A percentile compares a stretch with the other conserved stretches of the same genome.
Conservation (phyloP, 2,797 vertebrate genomes). For the Lindbergichthys nudifrons region DNA sequence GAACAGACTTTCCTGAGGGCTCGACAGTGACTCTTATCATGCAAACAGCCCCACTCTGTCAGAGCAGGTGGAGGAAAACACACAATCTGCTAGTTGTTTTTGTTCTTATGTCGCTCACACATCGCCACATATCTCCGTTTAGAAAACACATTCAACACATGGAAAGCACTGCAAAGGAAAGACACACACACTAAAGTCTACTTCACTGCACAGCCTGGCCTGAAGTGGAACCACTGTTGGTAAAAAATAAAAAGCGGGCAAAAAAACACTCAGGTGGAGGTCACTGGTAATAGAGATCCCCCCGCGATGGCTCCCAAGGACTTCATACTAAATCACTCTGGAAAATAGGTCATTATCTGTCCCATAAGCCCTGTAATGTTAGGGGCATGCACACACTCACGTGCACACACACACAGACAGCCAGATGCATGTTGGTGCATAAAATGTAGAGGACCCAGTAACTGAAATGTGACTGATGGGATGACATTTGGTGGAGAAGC, state of each 20-base stretch:
- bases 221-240: conserved; percentile 25
- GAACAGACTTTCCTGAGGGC: conserved; percentile 35
- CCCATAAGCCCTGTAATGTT: conserved; percentile 37
- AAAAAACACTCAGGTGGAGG: conserved; percentile 29
- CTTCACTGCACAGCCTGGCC: background rate
- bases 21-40: conserved; percentile 33
- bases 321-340: conserved; percentile 39
- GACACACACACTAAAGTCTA: background rate
- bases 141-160: conserved; percentile 1
- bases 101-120: conserved; percentile 20
- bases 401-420: conserved; percentile 15
- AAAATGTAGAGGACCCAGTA: conserved; percentile 23
- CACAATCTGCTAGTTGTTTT: conserved; percentile 24
- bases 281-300: conserved; percentile 25
- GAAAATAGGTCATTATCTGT: conserved; percentile 55
- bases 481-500: conserved; percentile 37
- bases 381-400: conserved; percentile 11
- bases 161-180: conserved; percentile 22
- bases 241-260: background rate
- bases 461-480: conserved; percentile 47
- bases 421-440: background rate
- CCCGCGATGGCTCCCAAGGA: conserved; percentile 38
- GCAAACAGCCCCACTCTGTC: conserved; percentile 39
- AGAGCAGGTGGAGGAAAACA: conserved; percentile 33
- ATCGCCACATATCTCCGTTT: conserved; percentile 1